Percentiles rank a stretch among this genome's conserved stretches.
These are phyloP conservation scores for Herpailurus yagouaroundi DNA, from an alignment of 2,113 vertebrate species.

Conservation along the genomic window DNA sequence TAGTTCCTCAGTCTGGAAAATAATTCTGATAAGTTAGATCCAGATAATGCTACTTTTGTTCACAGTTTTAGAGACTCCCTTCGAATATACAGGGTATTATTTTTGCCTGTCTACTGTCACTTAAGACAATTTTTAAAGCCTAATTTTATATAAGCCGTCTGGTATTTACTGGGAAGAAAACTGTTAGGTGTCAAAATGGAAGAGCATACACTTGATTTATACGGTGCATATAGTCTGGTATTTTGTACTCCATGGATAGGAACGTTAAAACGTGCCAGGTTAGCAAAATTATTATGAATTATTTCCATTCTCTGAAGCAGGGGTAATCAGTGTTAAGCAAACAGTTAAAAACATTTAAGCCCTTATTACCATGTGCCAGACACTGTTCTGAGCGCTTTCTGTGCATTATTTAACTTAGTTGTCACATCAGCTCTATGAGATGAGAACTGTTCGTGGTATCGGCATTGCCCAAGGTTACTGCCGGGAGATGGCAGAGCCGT, in stretches of 20 bases:
- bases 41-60: background rate
- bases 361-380: background rate
- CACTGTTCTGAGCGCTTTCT: background rate
- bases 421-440: background rate
- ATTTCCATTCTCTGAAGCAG: conserved; percentile 24
- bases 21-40: background rate
- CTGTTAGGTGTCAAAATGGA: background rate
- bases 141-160: background rate
- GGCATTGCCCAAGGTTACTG: background rate
- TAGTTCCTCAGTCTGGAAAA: background rate
- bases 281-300: background rate
- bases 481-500: background rate
- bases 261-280: background rate
- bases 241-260: background rate
- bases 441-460: background rate
- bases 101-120: background rate
- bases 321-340: background rate
- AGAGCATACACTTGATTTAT: background rate
- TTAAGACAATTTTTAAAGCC: background rate
- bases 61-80: background rate
- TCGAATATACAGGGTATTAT: background rate
- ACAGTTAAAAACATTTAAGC: background rate
- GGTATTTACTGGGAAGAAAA: background rate
- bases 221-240: background rate
- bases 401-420: background rate